These are phyloP conservation scores for Drepana arcuata DNA, from an alignment of 1,140 invertebrate species.

Conservation along the genomic window DNA sequence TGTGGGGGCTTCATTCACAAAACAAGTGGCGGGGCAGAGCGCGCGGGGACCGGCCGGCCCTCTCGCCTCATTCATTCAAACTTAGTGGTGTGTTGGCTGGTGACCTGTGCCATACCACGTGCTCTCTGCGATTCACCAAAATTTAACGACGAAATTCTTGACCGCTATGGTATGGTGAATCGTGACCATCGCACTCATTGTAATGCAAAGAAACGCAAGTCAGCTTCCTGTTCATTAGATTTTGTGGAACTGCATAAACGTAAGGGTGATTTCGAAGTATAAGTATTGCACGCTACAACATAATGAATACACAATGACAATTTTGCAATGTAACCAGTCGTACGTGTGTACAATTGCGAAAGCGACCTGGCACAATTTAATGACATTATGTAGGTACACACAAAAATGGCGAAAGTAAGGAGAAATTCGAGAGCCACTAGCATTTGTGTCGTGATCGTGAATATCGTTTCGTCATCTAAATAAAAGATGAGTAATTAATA, in stretches of 20 bases:
- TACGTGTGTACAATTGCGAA: constrained; percentile 9
- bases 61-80: constrained; percentile 43
- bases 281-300: constrained; percentile 18
- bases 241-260: constrained; percentile 13
- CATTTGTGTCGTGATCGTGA: no score
- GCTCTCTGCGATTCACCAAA: constrained; percentile 3
- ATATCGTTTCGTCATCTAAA: no score
- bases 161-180: no score
- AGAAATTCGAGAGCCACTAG: constrained; percentile 32
- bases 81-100: no score
- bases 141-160: no score
- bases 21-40: constrained; percentile 43
- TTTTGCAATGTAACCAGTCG: constrained; percentile 11
- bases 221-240: constrained; percentile 14
- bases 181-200: constrained; percentile 7
- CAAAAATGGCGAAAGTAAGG: constrained; percentile 43
- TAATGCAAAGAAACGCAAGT: constrained; percentile 15
- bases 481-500: no score
- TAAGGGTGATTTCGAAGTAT: constrained; percentile 18
- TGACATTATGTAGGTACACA: constrained; percentile 25
- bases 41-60: constrained; percentile 20
- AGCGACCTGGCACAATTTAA: constrained; percentile 21
- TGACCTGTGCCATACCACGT: constrained; percentile 29
- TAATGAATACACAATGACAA: constrained; percentile 12
- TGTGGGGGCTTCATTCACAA: constrained; percentile 65